Evolutionary conservation across 2,797 vertebrate species (phyloP).

Genomic region (Pseudomugil tenellus): DNA sequence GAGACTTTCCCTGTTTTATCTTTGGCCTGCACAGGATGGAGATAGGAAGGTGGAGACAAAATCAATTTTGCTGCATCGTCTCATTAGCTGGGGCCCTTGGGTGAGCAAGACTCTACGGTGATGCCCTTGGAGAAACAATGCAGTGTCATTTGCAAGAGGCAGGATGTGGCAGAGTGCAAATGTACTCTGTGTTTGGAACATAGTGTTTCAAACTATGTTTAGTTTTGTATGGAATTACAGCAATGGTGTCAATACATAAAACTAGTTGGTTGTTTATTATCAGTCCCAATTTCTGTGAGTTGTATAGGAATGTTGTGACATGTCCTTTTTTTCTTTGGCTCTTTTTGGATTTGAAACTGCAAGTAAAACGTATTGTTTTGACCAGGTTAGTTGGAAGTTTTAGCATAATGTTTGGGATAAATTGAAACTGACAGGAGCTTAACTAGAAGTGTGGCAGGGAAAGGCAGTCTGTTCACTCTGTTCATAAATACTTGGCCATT

Average conservation of each 20-base stretch:
- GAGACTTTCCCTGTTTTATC: constrained; percentile 66
- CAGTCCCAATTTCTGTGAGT: no score
- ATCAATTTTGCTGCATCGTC: constrained; percentile 69
- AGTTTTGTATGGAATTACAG: background rate
- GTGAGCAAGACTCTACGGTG: constrained; percentile 42
- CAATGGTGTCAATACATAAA: background rate
- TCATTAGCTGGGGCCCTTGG: constrained; percentile 69
- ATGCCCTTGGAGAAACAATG: constrained; percentile 58
- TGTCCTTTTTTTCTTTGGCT: no score
- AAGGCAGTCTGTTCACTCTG: no score
- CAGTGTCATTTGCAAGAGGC: constrained; percentile 21
- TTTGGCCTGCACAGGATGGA: constrained; percentile 46
- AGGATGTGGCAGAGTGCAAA: constrained; percentile 21
- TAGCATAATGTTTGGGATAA: no score
- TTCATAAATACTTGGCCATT: no score
- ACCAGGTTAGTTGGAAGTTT: background rate
- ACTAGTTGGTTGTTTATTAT: background rate
- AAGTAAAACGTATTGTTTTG: background rate
- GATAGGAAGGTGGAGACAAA: constrained; percentile 64
- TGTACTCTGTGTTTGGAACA: background rate
- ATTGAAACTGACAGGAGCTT: no score
- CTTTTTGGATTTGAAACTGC: background rate
- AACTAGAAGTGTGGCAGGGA: no score
- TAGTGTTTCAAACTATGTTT: background rate
- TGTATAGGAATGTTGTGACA: no score